Conservation (phyloP, 2,888 invertebrate genomes). For the Dioctria rufipes region DNA sequence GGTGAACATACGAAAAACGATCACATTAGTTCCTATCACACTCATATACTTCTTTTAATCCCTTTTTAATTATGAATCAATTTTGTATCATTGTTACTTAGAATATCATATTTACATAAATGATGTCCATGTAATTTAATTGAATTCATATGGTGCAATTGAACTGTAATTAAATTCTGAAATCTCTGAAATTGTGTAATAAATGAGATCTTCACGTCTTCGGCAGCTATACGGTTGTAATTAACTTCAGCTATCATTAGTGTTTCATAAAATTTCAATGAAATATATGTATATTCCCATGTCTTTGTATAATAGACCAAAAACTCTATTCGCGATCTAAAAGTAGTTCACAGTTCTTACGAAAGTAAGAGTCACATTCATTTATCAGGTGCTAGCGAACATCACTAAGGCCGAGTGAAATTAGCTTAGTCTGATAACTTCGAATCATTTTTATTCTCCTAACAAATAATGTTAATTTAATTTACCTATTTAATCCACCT, state of each 20-base stretch:
- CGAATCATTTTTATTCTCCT: not conserved
- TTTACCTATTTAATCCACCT: conserved; percentile 22
- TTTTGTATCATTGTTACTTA: no score
- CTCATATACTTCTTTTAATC: no score
- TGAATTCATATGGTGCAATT: conserved; percentile 11
- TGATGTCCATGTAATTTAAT: not conserved
- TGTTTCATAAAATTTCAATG: conserved; percentile 2
- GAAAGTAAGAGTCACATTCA: conserved; percentile 28
- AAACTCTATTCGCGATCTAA: not conserved
- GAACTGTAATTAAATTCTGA: conserved; percentile 12
- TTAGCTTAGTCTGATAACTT: not conserved
- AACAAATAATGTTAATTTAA: conserved; percentile 30
- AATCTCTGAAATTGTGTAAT: not conserved
- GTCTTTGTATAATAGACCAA: conserved; percentile 10
- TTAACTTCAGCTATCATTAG: conserved; percentile 22
- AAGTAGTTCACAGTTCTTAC: conserved; percentile 21
- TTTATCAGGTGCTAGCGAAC: not conserved
- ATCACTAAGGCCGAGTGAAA: not conserved
- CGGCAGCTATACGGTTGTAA: conserved; percentile 1
- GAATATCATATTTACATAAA: no score
- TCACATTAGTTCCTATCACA: no score
- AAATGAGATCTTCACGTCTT: not conserved
- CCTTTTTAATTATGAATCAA: no score
- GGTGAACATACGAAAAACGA: no score
- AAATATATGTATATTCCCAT: not conserved